Percentiles rank a stretch among this genome's conserved stretches.
Evolutionary conservation across 2,797 vertebrate species (phyloP).

Genomic region (Anisognathus igniventris): DNA sequence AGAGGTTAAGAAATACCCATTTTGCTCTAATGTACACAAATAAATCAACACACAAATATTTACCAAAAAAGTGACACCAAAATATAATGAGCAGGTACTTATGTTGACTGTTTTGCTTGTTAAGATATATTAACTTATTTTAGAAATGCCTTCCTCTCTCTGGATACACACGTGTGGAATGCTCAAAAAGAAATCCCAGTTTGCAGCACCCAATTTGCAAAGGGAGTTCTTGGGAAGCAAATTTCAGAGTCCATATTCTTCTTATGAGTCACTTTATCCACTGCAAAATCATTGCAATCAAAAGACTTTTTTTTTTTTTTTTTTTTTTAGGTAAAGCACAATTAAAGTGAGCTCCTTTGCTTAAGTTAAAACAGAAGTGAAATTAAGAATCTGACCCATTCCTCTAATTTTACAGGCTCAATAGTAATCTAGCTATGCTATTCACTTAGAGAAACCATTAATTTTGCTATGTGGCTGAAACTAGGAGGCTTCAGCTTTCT

Average conservation of each 20-base stretch:
- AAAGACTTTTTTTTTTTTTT: conserved; percentile 4
- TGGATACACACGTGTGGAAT: neutral
- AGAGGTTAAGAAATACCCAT: neutral
- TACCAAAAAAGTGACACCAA: neutral
- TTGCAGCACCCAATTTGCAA: conserved; percentile 39
- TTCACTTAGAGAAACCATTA: conserved; percentile 80
- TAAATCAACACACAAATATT: neutral
- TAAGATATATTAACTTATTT: neutral
- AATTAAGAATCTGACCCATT: conserved; percentile 78
- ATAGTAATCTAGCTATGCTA: conserved; percentile 80
- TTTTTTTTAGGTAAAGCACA: conserved; percentile 49
- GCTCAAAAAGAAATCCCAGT: neutral
- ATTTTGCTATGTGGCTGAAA: conserved; percentile 78
- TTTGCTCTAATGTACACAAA: neutral
- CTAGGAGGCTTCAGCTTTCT: conserved; percentile 85
- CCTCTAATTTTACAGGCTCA: conserved; percentile 81
- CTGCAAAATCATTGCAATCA: conserved; percentile 70
- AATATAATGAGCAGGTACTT: neutral
- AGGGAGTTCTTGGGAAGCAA: neutral
- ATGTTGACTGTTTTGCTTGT: neutral
- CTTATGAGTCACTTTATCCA: conserved; percentile 51
- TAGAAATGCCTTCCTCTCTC: neutral
- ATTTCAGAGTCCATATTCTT: conserved; percentile 66
- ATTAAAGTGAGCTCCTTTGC: conserved; percentile 67
- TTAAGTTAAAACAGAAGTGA: conserved; percentile 74